These are phyloP conservation scores for Gopherus evgoodei DNA, from an alignment of 2,113 vertebrate genomes.

Conservation along the genomic window DNA sequence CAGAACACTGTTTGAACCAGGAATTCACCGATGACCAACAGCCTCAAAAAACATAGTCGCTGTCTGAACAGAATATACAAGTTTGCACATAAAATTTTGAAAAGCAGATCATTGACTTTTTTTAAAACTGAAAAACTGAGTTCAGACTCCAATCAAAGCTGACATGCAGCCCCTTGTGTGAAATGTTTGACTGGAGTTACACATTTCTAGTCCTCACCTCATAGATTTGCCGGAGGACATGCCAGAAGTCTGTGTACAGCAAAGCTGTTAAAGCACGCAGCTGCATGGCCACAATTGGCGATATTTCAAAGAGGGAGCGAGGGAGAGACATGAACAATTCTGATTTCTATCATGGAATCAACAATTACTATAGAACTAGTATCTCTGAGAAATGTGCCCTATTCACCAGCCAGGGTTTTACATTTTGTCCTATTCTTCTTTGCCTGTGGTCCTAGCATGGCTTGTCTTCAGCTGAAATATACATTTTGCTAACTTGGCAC, in stretches of 20 bases:
- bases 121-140: neutral
- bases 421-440: neutral
- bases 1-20: fast-evolving
- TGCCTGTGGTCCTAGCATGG: slow-evolving; percentile 27
- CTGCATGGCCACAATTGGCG: slow-evolving; percentile 7
- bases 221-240: neutral
- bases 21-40: neutral
- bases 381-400: slow-evolving; percentile 13
- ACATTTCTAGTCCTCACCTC: neutral
- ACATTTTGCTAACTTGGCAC: slow-evolving; percentile 20
- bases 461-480: slow-evolving; percentile 9
- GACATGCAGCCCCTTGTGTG: neutral
- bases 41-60: fast-evolving
- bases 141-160: neutral
- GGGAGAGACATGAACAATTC: neutral
- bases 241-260: slow-evolving; percentile 11
- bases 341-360: slow-evolving; percentile 22
- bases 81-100: neutral
- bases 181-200: no score
- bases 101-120: neutral
- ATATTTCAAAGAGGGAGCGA: slow-evolving; percentile 10
- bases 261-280: neutral
- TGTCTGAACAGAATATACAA: neutral
- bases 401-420: neutral
- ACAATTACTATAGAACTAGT: neutral